A percentile compares a stretch with the other conserved stretches of the same genome.
Conservation (phyloP, 2,888 invertebrate genomes). For the Prosapia bicincta region DNA sequence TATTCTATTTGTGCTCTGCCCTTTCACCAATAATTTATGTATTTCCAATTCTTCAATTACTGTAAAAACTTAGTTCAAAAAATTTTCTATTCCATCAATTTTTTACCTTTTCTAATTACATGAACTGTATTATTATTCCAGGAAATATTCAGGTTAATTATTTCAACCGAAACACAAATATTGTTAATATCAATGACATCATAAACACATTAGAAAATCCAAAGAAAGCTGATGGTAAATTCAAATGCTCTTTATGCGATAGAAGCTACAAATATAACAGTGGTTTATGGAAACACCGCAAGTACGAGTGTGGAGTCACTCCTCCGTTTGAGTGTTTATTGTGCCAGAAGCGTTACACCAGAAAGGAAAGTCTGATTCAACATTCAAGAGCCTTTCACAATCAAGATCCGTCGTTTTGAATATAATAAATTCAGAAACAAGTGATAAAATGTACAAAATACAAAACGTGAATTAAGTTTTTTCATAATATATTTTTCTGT, state of each 20-base stretch:
- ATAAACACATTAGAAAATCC: not conserved
- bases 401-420: conserved; percentile 3
- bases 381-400: conserved; percentile 9
- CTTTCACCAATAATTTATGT: no score
- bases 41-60: no score
- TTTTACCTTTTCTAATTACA: not conserved
- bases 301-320: conserved; percentile 51
- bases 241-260: conserved; percentile 40
- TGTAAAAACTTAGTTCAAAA: no score
- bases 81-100: no score
- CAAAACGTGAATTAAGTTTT: no score
- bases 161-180: no score
- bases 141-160: no score
- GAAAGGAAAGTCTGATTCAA: conserved; percentile 43
- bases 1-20: no score
- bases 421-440: no score
- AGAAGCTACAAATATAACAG: conserved; percentile 55
- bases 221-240: conserved; percentile 35
- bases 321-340: conserved; percentile 49
- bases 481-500: no score
- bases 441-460: no score
- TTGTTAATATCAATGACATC: not conserved
- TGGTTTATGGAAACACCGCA: conserved; percentile 53
- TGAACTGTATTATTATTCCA: not conserved
- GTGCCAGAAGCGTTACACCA: conserved; percentile 46